Conservation (phyloP, 1,140 invertebrate genomes). For the Cylas formicarius region DNA sequence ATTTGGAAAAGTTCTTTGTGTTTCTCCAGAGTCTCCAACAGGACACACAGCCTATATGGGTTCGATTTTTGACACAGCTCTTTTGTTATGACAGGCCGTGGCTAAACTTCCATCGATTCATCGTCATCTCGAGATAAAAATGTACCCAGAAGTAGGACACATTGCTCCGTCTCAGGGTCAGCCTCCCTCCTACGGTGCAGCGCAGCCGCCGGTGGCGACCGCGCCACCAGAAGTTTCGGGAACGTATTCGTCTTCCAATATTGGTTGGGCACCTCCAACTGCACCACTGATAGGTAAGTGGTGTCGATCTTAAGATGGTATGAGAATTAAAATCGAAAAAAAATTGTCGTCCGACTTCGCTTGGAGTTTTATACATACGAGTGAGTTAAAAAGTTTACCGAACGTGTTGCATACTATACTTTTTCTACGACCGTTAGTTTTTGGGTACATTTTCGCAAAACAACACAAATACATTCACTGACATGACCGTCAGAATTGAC, state of each 20-base stretch:
- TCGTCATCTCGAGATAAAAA: conserved; percentile 13
- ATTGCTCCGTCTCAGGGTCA: conserved; percentile 6
- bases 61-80: too few species aligned
- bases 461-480: too few species aligned
- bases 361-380: too few species aligned
- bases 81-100: conserved; percentile 8
- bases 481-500: too few species aligned
- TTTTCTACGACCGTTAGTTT: too few species aligned
- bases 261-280: conserved; percentile 9
- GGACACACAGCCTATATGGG: too few species aligned
- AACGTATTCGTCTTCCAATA: conserved; percentile 2
- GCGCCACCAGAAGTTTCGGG: neutral
- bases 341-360: too few species aligned
- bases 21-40: neutral
- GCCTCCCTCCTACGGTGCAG: neutral
- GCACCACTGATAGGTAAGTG: conserved; percentile 8
- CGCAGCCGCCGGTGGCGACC: neutral
- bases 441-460: too few species aligned
- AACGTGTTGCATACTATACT: too few species aligned
- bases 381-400: too few species aligned
- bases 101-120: conserved; percentile 21
- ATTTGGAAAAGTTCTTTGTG: neutral
- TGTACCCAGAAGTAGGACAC: conserved; percentile 20
- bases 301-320: too few species aligned
- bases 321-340: too few species aligned